Evolutionary conservation across 2,797 vertebrate species (phyloP), one percentile per base, ranked within the genome.

Genomic region (Cyprinodon diabolis): DNA sequence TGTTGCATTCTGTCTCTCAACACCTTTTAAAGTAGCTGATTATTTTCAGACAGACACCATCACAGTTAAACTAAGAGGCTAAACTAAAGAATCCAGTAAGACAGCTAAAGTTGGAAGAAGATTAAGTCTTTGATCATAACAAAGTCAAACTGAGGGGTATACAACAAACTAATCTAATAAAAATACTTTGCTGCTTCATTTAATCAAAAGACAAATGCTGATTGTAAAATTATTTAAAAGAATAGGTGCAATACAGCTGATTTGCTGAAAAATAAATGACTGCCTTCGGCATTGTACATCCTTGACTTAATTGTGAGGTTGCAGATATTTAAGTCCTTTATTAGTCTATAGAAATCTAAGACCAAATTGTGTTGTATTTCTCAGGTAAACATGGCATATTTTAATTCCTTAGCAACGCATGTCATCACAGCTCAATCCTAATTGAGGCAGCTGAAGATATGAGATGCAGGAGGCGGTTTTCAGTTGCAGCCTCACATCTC

Each of bases 401-500:
- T 30, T 37, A 49, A 7, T 2, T 37, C 21, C 47, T 69, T 7
- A 66, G 40, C 58, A 43, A 48, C 25, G n/a, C 66, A 75, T 25
- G 56, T 75, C 62, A 72, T 74, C 60, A 76, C 73, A 70, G 67
- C 58, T 82, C 58, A 37, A n/a, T 13, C 37, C 43, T 84, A 74
- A 81, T 54, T 76, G 79, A 82, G 63, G 71, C 70, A 69, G 56
- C 45, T 80, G 76, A 76, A 48, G 54, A 86, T 0, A n/a, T 75
- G 74, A 86, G 76, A 85, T 35, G 47, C 45, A 70, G 73, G 52
- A 68, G 43, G 25, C 76, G 74, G 79, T 83, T 91, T 63, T 91
- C 76, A 82, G 84, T 89, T 85, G 78, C 84, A 82, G 82, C 81
- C 77, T 87, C 76, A 79, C 85, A 86, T 88, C 89, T 45, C 80